Conservation (phyloP, 2,113 vertebrate genomes). For the Centropristis striata region DNA sequence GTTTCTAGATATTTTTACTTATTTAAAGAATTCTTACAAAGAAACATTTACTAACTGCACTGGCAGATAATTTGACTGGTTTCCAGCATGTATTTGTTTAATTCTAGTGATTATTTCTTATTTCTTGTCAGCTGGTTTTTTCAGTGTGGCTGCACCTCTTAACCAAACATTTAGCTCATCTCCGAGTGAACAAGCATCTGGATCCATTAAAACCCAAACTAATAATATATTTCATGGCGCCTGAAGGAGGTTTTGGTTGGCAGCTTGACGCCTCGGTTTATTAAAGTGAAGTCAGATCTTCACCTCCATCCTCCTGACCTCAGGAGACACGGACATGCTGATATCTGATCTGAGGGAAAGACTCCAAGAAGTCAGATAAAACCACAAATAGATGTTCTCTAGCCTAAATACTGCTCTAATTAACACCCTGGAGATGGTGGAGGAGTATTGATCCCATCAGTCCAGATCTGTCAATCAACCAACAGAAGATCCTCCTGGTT, state of each 20-base stretch:
- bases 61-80: no score
- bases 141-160: no score
- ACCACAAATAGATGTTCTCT: not conserved
- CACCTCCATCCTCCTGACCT: constrained; percentile 1
- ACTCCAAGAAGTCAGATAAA: not conserved
- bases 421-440: not conserved
- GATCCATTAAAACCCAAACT: constrained; percentile 19
- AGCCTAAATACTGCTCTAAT: not conserved
- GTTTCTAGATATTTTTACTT: no score
- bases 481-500: not conserved
- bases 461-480: constrained; percentile 26
- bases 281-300: constrained; percentile 6
- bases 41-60: no score
- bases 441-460: not conserved
- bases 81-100: no score
- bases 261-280: constrained; percentile 28
- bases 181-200: not conserved
- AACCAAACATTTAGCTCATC: no score
- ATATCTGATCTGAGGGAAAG: constrained; percentile 10
- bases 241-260: constrained; percentile 5
- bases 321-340: not conserved
- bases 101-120: no score
- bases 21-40: no score
- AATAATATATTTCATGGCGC: constrained; percentile 6
- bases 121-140: no score